Evolutionary conservation across 2,888 invertebrate genomes (phyloP), one percentile per base, ranked within the genome.

Genomic region (Eupithecia subfuscata): DNA sequence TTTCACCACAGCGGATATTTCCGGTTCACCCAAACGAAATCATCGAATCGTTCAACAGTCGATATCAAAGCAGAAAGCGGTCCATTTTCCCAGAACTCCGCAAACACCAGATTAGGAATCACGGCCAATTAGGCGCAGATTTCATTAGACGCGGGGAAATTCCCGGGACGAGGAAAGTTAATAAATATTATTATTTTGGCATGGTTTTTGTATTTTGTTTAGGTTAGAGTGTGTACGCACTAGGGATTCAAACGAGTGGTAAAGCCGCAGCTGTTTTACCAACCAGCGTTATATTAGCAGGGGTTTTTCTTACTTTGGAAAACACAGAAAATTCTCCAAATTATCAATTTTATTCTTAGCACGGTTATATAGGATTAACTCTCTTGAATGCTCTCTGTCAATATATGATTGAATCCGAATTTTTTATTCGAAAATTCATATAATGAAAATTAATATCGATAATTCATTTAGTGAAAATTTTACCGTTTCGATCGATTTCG

Each of bases 151-250:
- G 37, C 11, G 25, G 72, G 64, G 75, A 76, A 60, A 73, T 78
- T 76, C 37, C n/a, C 18, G 40, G 11, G 11, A 0, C 4, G n/a
- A 40, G 75, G 52, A 74, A 76, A 63, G 73, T 48, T 63, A 73
- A 74, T 73, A 76, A 78, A 78, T 18, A 79, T 78, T 79, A 78
- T 76, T 73, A 37, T 22, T 34, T 67, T 67, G 18, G 25, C 25
- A 12, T 3, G 60, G 11, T 67, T 40, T 67, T 40, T 67, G 37
- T 67, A 40, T 40, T 67, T 60, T 25, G 12, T 60, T 25, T 25
- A 22, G 52, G 22, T 56, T n/a, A 56, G n/a, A 22, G 52, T n/a
- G n/a, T 52, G 9, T 56, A 56, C 22, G 56, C 22, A 56, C 56
- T 22, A 11, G n/a, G 22, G 22, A 1, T 22, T 22, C 22, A 56